A percentile compares a stretch with the other conserved stretches of the same genome.
Evolutionary conservation across 1,140 invertebrate species (phyloP).

Genomic region (Chironomus striatipennis): DNA sequence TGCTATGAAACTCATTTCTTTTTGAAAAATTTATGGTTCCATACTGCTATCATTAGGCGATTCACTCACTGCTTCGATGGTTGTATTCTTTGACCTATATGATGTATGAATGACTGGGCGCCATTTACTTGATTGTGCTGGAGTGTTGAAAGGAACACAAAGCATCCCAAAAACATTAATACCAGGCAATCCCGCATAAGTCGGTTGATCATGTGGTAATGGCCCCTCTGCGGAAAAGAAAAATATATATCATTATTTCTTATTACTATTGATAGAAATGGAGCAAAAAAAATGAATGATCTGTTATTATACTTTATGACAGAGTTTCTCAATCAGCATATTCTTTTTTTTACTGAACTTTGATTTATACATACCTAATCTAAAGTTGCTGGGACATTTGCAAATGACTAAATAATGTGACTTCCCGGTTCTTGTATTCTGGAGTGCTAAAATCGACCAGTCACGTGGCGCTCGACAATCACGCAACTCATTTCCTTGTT

Average conservation of each 20-base stretch:
- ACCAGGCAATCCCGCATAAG: slow-evolving; percentile 84
- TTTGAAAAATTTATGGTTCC: not conserved
- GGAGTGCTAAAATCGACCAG: slow-evolving; percentile 83
- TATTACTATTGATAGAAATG: too few species aligned
- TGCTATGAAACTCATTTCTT: not conserved
- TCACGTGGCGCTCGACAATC: slow-evolving; percentile 78
- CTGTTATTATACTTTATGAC: too few species aligned
- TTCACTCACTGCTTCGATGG: not conserved
- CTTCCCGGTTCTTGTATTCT: slow-evolving; percentile 86
- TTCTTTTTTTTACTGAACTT: too few species aligned
- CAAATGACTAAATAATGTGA: slow-evolving; percentile 91
- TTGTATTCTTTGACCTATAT: slow-evolving; percentile 1
- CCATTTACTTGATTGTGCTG: slow-evolving; percentile 28
- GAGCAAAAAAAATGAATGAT: too few species aligned
- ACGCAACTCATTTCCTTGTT: slow-evolving; percentile 79
- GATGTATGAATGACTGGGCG: slow-evolving; percentile 36
- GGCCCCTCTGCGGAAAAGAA: slow-evolving; percentile 61
- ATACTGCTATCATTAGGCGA: not conserved
- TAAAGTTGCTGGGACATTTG: slow-evolving; percentile 73
- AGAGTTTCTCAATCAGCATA: too few species aligned
- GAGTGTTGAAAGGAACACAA: slow-evolving; percentile 52
- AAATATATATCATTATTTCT: too few species aligned
- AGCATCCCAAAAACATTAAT: slow-evolving; percentile 91
- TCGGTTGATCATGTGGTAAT: slow-evolving; percentile 86
- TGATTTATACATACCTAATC: slow-evolving; percentile 55